These are phyloP conservation scores for Platanista minor DNA, from an alignment of 2,113 vertebrate species.

Conservation along the genomic window DNA sequence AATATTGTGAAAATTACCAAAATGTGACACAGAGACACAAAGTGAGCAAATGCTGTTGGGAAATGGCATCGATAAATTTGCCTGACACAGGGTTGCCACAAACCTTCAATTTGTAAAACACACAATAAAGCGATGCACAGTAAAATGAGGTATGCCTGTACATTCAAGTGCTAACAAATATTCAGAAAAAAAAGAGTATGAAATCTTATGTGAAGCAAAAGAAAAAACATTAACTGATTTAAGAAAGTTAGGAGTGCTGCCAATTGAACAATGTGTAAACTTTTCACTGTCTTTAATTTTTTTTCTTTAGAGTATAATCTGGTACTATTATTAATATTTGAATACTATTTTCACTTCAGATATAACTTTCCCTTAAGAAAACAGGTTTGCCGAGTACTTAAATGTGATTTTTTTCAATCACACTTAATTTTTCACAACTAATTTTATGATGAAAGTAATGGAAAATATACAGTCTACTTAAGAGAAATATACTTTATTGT, in stretches of 20 bases:
- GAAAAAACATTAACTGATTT: neutral
- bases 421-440: neutral
- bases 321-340: neutral
- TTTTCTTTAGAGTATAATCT: neutral
- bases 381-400: neutral
- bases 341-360: neutral
- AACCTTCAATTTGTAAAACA: neutral
- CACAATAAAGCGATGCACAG: neutral
- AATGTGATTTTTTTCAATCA: conserved; percentile 11
- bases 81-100: neutral
- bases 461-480: neutral
- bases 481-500: conserved; percentile 2
- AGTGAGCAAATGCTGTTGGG: neutral
- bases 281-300: neutral
- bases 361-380: neutral
- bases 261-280: neutral
- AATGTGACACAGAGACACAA: neutral
- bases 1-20: neutral
- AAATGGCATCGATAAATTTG: neutral
- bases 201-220: neutral
- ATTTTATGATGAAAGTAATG: neutral
- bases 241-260: neutral
- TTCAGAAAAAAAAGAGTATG: neutral
- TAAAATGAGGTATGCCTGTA: neutral
- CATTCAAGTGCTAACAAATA: neutral